Percentiles rank a stretch among this genome's conserved stretches.
These are phyloP conservation scores for Montipora efflorescens DNA, from an alignment of 64 coral and sea anemone species.

Conservation along the genomic window DNA sequence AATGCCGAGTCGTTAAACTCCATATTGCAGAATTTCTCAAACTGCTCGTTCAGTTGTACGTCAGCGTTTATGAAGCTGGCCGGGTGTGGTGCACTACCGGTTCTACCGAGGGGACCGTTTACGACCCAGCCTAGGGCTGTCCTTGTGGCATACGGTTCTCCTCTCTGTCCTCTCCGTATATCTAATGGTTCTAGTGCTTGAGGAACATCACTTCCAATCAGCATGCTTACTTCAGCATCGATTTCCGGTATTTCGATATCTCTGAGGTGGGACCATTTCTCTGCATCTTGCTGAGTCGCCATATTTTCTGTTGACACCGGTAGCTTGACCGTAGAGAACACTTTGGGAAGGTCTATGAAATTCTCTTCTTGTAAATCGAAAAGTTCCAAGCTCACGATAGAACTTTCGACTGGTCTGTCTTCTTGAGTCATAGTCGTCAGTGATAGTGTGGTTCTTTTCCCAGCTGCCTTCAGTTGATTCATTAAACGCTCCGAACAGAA, in stretches of 20 bases:
- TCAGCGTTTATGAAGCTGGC: constrained; percentile 35
- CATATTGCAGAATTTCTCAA: neutral
- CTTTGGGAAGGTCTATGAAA: neutral
- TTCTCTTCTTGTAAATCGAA: constrained; percentile 25
- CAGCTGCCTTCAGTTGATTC: neutral
- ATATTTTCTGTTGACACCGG: constrained; percentile 27
- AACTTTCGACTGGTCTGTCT: neutral
- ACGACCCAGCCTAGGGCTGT: constrained; percentile 47
- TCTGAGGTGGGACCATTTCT: constrained; percentile 45
- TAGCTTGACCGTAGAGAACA: constrained; percentile 35
- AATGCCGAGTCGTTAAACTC: constrained; percentile 4
- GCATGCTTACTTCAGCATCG: constrained; percentile 35
- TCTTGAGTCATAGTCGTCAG: neutral
- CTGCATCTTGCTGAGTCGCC: constrained; percentile 31
- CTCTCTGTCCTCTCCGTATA: constrained; percentile 30
- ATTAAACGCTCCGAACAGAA: too few relatives aligned
- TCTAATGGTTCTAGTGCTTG: constrained; percentile 41
- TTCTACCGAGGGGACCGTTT: constrained; percentile 47
- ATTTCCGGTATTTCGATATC: neutral
- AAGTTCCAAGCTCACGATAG: constrained; percentile 41
- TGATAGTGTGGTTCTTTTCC: neutral
- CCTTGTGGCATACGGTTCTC: constrained; percentile 43
- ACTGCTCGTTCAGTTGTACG: neutral
- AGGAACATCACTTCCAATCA: constrained; percentile 68
- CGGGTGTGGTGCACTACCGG: neutral